A percentile compares a stretch with the other conserved stretches of the same genome.
phyloP scores from a whole-genome alignment of 2,797 vertebrate species.

The Amphiprion clarkii region DNA sequence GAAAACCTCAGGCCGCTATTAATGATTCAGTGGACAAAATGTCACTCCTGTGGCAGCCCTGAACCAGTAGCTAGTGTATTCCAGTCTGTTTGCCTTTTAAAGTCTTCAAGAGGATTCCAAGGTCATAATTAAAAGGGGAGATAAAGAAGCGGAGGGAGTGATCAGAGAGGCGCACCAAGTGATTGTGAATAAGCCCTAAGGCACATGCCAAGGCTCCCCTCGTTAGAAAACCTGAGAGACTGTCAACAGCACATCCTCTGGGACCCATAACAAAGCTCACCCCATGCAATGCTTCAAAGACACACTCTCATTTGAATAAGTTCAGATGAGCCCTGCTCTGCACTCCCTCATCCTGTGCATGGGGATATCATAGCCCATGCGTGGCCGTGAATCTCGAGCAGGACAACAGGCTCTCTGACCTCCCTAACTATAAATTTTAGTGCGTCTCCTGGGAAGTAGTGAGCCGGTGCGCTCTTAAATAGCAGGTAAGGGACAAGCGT shows the following conservation, averaged over 20 bases:
- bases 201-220: conserved; percentile 80
- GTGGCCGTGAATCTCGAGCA: conserved; percentile 71
- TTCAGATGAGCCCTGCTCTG: conserved; percentile 63
- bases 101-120: conserved; percentile 75
- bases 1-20: conserved; percentile 21
- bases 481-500: conserved; percentile 70
- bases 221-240: conserved; percentile 80
- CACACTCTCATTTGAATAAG: conserved; percentile 72
- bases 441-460: conserved; percentile 53
- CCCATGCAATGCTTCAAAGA: conserved; percentile 78
- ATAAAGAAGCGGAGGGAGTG: conserved; percentile 67
- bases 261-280: conserved; percentile 77
- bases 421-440: conserved; percentile 67
- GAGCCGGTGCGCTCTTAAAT: conserved; percentile 59
- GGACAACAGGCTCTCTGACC: conserved; percentile 58
- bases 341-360: conserved; percentile 42
- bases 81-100: conserved; percentile 78
- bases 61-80: conserved; percentile 28
- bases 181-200: conserved; percentile 84
- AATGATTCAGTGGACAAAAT: conserved; percentile 48
- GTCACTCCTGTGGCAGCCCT: conserved; percentile 22
- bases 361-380: conserved; percentile 31
- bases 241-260: conserved; percentile 72
- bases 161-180: conserved; percentile 83
- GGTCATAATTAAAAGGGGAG: conserved; percentile 69